These are phyloP conservation scores for Mycogona germanica DNA, from an alignment of 2,888 invertebrate species.

Conservation along the genomic window DNA sequence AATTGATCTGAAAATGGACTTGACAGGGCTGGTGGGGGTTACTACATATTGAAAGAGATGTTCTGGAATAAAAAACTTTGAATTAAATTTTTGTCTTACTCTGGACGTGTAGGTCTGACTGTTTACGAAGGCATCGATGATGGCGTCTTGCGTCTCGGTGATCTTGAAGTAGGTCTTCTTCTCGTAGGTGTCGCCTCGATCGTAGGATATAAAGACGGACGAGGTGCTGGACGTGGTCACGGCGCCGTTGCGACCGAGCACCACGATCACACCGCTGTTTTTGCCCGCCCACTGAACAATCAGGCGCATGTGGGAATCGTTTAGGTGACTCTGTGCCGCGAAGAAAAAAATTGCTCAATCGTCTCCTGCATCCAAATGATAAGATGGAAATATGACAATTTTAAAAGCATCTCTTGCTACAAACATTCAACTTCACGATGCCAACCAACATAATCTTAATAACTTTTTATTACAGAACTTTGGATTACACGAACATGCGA, in stretches of 20 bases:
- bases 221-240: slow-evolving; percentile 23
- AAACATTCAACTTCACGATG: no score
- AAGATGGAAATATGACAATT: no score
- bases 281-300: slow-evolving; percentile 90
- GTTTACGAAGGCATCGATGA: slow-evolving; percentile 11
- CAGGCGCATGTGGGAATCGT: slow-evolving; percentile 76
- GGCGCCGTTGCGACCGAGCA: slow-evolving; percentile 11
- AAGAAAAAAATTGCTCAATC: no score
- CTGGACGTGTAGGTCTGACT: slow-evolving; percentile 11
- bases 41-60: neutral
- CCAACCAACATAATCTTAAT: no score
- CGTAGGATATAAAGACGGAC: slow-evolving; percentile 31
- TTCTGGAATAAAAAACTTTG: neutral
- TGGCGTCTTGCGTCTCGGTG: slow-evolving; percentile 1
- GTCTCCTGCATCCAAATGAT: no score
- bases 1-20: no score
- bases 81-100: slow-evolving; percentile 6
- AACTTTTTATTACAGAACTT: no score
- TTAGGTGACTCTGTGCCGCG: slow-evolving; percentile 64
- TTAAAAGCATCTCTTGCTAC: no score
- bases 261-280: slow-evolving; percentile 68
- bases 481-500: no score
- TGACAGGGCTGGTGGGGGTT: no score
- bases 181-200: slow-evolving; percentile 33
- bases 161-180: slow-evolving; percentile 19